phyloP scores from a whole-genome alignment of 2,113 vertebrate genomes.

The Percina caprodes region DNA sequence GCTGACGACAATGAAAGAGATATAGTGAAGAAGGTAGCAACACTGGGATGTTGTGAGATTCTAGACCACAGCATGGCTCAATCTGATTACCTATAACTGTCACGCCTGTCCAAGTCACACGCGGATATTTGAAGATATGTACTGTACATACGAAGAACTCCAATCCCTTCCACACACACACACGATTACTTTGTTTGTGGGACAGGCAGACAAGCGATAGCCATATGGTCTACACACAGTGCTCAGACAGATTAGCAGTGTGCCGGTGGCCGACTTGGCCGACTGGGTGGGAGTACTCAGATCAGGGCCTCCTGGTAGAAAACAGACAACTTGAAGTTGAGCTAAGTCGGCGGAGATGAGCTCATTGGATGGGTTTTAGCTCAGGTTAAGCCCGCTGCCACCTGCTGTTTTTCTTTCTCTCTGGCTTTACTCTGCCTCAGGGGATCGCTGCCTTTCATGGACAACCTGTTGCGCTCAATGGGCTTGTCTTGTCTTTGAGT shows the following conservation, averaged over 20 bases:
- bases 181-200: slow-evolving; percentile 35
- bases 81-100: slow-evolving; percentile 6
- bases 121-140: background rate
- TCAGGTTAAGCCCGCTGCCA: slow-evolving; percentile 77
- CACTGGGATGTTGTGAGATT: slow-evolving; percentile 38
- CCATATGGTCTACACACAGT: slow-evolving; percentile 67
- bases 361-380: slow-evolving; percentile 71
- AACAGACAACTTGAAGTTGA: slow-evolving; percentile 60
- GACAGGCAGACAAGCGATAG: background rate
- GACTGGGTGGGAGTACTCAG: slow-evolving; percentile 26
- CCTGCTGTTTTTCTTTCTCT: slow-evolving; percentile 66
- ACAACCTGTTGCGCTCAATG: slow-evolving; percentile 45
- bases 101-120: background rate
- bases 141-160: background rate
- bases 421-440: background rate
- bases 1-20: slow-evolving; percentile 45
- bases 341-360: slow-evolving; percentile 74
- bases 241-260: slow-evolving; percentile 78
- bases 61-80: background rate
- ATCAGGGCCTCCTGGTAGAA: slow-evolving; percentile 55
- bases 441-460: slow-evolving; percentile 11
- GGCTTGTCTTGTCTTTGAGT: slow-evolving; percentile 34
- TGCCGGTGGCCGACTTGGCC: slow-evolving; percentile 39
- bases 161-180: background rate
- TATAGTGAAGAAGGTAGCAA: slow-evolving; percentile 21